A percentile compares a stretch with the other conserved stretches of the same genome.
These are phyloP conservation scores for Villa cingulata DNA, from an alignment of 2,888 invertebrate genomes.

Conservation along the genomic window DNA sequence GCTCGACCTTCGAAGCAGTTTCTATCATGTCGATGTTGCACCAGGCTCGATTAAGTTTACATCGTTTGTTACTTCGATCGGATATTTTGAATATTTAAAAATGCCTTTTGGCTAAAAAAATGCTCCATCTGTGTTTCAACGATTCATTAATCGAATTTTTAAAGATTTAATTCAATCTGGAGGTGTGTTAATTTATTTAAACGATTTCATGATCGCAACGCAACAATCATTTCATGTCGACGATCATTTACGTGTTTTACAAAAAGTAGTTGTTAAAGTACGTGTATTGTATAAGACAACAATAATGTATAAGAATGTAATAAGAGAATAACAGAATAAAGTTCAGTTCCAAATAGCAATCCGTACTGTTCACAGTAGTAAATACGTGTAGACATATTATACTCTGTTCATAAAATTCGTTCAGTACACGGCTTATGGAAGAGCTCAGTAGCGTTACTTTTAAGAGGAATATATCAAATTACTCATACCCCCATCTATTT, in stretches of 20 bases:
- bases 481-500: no score
- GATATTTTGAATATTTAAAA: conserved; percentile 5
- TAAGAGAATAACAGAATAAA: no score
- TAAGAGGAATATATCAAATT: no score
- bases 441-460: no score
- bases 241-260: conserved; percentile 7
- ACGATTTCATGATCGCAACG: conserved; percentile 13
- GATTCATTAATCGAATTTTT: conserved; percentile 1
- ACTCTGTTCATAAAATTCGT: no score
- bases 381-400: neutral
- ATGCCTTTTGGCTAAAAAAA: no score
- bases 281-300: no score
- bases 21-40: conserved; percentile 14
- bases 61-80: conserved; percentile 5
- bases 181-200: conserved; percentile 15
- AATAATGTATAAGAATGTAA: no score
- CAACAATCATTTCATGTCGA: conserved; percentile 5
- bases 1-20: conserved; percentile 14
- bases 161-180: conserved; percentile 9
- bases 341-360: no score
- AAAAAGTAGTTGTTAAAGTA: conserved; percentile 5
- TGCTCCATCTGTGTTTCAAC: conserved; percentile 11
- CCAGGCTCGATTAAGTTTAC: conserved; percentile 14
- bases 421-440: no score
- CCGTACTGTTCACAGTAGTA: no score